Evolutionary conservation across 2,797 vertebrate genomes (phyloP).

Genomic region (Pangasius mekongensis): DNA sequence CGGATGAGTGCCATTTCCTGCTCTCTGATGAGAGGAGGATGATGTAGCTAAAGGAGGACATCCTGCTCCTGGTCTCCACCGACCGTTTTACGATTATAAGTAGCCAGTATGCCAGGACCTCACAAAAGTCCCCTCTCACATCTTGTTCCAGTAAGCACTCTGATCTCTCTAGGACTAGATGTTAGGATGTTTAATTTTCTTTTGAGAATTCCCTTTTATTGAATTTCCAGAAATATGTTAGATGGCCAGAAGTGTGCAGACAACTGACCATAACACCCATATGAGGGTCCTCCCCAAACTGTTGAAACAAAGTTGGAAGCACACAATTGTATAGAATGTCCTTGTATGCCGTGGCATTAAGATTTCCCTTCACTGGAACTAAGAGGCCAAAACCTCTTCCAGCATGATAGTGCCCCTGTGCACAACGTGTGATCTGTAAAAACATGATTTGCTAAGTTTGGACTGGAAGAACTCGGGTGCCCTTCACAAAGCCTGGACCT

Average conservation of each 20-base stretch:
- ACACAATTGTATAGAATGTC: background rate
- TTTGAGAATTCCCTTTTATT: background rate
- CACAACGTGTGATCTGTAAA: background rate
- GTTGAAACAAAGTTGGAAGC: background rate
- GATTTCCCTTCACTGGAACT: background rate
- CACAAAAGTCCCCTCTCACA: conserved; percentile 3
- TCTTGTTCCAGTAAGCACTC: conserved; percentile 25
- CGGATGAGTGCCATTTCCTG: conserved; percentile 60
- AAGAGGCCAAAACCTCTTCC: background rate
- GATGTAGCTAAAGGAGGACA: conserved; percentile 65
- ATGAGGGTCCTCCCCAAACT: background rate
- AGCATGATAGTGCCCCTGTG: background rate
- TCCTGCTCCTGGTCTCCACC: conserved; percentile 62
- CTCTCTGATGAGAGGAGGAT: conserved; percentile 60
- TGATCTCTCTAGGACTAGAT: background rate
- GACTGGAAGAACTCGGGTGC: background rate
- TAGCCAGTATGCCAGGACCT: conserved; percentile 29
- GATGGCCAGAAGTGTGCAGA: background rate
- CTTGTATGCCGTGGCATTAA: background rate
- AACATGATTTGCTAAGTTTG: background rate
- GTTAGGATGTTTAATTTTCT: background rate
- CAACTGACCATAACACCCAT: background rate
- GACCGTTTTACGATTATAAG: conserved; percentile 14
- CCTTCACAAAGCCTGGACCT: background rate
- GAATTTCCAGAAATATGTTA: background rate